Conservation (phyloP, 2,113 vertebrate genomes). For the Philantomba maxwellii region DNA sequence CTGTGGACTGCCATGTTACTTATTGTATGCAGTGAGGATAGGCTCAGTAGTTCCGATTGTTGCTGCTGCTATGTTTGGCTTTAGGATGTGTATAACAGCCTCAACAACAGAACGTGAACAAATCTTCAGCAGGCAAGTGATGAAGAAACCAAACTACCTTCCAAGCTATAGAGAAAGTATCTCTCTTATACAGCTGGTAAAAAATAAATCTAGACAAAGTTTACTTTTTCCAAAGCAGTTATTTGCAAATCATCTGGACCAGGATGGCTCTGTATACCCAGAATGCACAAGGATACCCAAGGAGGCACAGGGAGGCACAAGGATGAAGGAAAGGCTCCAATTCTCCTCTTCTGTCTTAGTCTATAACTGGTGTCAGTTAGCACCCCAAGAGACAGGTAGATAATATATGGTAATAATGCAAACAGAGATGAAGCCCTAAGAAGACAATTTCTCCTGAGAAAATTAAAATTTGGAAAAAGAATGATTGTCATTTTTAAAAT, state of each 20-base stretch:
- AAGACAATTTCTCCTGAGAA: not conserved
- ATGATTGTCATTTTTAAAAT: not conserved
- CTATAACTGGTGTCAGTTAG: not conserved
- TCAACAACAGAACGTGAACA: not conserved
- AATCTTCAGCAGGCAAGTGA: not conserved
- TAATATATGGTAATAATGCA: not conserved
- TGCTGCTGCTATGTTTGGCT: not conserved
- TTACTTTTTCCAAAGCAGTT: not conserved
- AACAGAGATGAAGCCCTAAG: not conserved
- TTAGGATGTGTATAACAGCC: not conserved
- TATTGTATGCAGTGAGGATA: not conserved
- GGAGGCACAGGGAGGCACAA: not conserved
- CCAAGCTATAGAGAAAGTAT: not conserved
- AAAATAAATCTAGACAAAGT: not conserved
- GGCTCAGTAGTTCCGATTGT: not conserved
- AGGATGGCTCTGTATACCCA: not conserved
- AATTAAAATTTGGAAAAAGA: slow-evolving; percentile 4
- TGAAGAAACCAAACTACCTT: not conserved
- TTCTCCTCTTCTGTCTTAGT: not conserved
- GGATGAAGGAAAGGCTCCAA: not conserved
- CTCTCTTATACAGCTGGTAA: not conserved
- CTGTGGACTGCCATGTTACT: slow-evolving; percentile 66
- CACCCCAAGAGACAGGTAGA: not conserved
- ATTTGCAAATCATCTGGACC: not conserved
- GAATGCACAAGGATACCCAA: not conserved